A percentile compares a stretch with the other conserved stretches of the same genome.
phyloP scores from a whole-genome alignment of 2,113 vertebrate genomes.

The Leiothrix lutea region DNA sequence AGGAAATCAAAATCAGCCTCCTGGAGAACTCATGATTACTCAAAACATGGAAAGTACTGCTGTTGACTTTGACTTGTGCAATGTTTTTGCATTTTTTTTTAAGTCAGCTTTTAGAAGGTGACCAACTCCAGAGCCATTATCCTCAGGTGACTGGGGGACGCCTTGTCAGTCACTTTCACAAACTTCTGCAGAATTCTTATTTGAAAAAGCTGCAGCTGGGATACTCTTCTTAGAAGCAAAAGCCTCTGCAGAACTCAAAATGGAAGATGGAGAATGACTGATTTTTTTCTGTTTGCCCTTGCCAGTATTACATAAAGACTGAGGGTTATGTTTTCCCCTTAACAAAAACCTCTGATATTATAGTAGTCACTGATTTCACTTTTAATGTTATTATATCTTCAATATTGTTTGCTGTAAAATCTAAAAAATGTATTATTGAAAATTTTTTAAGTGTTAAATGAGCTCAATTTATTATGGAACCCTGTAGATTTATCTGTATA shows the following conservation, averaged over 20 bases:
- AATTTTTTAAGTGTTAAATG: background rate
- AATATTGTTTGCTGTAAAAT: background rate
- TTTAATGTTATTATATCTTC: background rate
- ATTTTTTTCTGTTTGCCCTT: background rate
- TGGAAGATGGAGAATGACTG: background rate
- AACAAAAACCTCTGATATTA: background rate
- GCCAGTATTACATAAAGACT: background rate
- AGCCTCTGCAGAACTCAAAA: background rate
- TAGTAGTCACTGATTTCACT: background rate
- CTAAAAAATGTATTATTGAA: background rate
- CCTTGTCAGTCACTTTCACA: fast-evolving
- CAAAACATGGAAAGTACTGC: background rate
- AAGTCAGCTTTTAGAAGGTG: background rate
- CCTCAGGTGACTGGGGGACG: background rate
- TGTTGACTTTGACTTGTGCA: background rate
- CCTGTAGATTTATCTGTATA: background rate
- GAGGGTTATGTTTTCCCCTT: background rate
- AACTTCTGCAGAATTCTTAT: background rate
- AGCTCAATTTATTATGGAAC: background rate
- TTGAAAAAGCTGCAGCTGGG: background rate
- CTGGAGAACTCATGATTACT: background rate
- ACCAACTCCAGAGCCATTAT: background rate
- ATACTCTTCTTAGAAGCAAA: background rate
- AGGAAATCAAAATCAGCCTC: background rate
- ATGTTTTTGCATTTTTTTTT: background rate